These are phyloP conservation scores for Amia ocellicauda DNA, from an alignment of 2,113 vertebrate genomes.

Conservation along the genomic window DNA sequence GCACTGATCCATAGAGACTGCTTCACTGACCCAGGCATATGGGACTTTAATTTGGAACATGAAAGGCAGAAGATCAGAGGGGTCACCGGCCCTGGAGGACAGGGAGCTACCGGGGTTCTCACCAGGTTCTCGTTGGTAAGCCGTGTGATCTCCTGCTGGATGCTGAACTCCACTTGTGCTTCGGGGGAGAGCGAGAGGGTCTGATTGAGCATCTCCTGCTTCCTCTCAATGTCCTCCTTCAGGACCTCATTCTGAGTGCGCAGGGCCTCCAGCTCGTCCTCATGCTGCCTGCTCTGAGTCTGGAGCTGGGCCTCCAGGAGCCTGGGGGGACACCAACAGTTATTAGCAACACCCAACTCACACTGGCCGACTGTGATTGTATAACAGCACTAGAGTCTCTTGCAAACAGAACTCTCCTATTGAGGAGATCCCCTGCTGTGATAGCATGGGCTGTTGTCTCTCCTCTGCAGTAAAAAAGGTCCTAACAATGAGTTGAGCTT, in stretches of 20 bases:
- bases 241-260: slow-evolving; percentile 70
- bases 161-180: slow-evolving; percentile 79
- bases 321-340: slow-evolving; percentile 48
- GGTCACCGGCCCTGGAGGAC: no score
- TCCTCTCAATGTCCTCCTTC: slow-evolving; percentile 75
- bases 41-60: no score
- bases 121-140: slow-evolving; percentile 96
- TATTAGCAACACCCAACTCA: neutral
- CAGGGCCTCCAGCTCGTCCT: slow-evolving; percentile 73
- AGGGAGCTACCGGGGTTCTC: slow-evolving; percentile 15
- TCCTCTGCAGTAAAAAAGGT: no score
- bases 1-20: no score
- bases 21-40: no score
- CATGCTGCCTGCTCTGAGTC: slow-evolving; percentile 70
- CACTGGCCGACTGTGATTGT: no score
- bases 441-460: no score
- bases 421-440: no score
- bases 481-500: no score
- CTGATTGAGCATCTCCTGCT: slow-evolving; percentile 81
- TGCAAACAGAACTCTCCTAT: no score
- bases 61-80: no score
- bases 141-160: slow-evolving; percentile 87
- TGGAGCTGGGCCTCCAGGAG: slow-evolving; percentile 87
- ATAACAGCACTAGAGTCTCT: no score
- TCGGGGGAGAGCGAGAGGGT: slow-evolving; percentile 77